Percentiles rank a stretch among this genome's conserved stretches.
Conservation (phyloP, 2,797 vertebrate species). For the Galaxias olidus region DNA sequence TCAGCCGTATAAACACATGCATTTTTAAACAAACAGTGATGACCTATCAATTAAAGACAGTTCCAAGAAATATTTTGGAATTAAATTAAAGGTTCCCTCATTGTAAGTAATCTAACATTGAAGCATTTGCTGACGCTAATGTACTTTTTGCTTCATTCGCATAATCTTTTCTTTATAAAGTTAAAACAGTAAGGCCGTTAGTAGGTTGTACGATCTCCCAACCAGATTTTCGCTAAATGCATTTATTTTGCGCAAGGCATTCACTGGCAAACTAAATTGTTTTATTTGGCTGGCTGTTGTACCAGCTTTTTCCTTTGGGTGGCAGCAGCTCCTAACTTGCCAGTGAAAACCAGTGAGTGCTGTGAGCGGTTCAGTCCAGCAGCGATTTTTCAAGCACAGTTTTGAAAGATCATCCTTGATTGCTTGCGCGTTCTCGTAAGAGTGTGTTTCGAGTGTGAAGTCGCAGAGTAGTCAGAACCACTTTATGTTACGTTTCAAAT, state of each 20-base stretch:
- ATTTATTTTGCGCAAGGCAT: neutral
- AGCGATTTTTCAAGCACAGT: neutral
- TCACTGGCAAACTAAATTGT: neutral
- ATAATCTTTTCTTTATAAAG: neutral
- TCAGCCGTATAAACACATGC: too few relatives aligned
- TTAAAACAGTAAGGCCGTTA: neutral
- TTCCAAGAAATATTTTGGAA: too few relatives aligned
- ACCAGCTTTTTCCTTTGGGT: conserved; percentile 55
- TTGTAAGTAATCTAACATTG: neutral
- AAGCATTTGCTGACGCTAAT: neutral
- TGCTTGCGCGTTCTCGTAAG: too few relatives aligned
- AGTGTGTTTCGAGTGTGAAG: too few relatives aligned
- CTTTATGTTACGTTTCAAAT: too few relatives aligned
- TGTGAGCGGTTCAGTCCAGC: neutral
- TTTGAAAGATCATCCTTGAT: too few relatives aligned
- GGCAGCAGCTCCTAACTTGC: conserved; percentile 64
- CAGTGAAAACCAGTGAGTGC: neutral
- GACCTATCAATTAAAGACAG: too few relatives aligned
- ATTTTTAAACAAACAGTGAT: too few relatives aligned
- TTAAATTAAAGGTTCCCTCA: too few relatives aligned
- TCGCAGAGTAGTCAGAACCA: too few relatives aligned
- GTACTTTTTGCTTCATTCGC: neutral
- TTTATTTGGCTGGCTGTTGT: conserved; percentile 35
- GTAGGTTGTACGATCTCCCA: neutral
- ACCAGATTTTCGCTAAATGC: neutral